Conservation (phyloP, 2,113 vertebrate genomes). For the Chlamydotis undulata region DNA sequence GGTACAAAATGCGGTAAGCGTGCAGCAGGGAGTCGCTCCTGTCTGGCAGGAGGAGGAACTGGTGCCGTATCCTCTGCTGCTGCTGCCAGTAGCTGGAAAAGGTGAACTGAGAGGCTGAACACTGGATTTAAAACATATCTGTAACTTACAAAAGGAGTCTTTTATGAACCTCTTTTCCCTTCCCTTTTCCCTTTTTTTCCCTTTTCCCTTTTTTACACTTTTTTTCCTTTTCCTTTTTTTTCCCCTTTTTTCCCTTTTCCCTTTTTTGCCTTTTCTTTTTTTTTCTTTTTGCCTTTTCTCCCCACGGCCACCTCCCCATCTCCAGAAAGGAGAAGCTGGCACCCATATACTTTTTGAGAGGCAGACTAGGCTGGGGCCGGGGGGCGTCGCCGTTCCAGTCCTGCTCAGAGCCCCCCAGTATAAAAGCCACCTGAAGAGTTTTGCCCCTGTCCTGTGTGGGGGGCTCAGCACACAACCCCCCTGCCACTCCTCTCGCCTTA, state of each 20-base stretch:
- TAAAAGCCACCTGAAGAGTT: fast-evolving
- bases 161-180: not conserved
- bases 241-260: too few relatives aligned
- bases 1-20: not conserved
- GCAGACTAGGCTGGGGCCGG: not conserved
- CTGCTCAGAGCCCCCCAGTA: not conserved
- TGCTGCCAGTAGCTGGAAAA: not conserved
- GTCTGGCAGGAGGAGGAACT: not conserved
- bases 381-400: fast-evolving
- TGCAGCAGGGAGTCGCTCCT: not conserved
- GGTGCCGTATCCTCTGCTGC: not conserved
- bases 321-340: not conserved
- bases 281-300: not conserved
- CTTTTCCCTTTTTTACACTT: too few relatives aligned
- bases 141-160: not conserved
- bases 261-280: not conserved
- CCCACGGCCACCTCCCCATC: fast-evolving
- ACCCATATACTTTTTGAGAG: fast-evolving
- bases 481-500: fast-evolving
- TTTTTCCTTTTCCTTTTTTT: too few relatives aligned
- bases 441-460: fast-evolving
- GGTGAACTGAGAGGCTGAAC: not conserved
- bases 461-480: not conserved
- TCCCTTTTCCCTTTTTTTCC: not conserved
- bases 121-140: not conserved